These are phyloP conservation scores for Syngnathus floridae DNA, from an alignment of 2,113 vertebrate genomes.

Conservation along the genomic window DNA sequence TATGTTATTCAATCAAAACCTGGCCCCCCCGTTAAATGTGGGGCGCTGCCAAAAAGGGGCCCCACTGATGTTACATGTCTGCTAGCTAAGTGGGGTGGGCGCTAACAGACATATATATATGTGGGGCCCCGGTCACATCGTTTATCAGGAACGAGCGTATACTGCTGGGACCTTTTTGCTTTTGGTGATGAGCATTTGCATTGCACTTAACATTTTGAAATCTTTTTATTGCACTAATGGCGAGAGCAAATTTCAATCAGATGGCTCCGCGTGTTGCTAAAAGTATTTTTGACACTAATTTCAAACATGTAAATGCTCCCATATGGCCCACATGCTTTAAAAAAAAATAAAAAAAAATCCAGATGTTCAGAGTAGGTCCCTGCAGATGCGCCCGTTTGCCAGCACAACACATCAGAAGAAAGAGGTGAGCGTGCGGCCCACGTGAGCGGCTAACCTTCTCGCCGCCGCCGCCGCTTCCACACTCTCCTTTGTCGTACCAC, in stretches of 20 bases:
- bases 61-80: slow-evolving; percentile 79
- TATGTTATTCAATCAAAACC: slow-evolving; percentile 99
- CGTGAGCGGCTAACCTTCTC: slow-evolving; percentile 99
- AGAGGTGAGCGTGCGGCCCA: slow-evolving; percentile 83
- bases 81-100: slow-evolving; percentile 11
- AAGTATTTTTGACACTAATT: too few species aligned
- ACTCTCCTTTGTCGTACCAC: slow-evolving; percentile 99
- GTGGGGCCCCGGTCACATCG: slow-evolving; percentile 88
- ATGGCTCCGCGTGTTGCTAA: too few species aligned
- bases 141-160: slow-evolving; percentile 93
- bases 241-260: too few species aligned
- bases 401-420: slow-evolving; percentile 67
- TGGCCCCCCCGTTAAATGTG: slow-evolving; percentile 80
- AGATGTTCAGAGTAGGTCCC: slow-evolving; percentile 52
- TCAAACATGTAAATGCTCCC: too few species aligned
- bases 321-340: neutral
- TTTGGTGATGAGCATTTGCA: neutral
- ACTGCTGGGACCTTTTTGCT: slow-evolving; percentile 80
- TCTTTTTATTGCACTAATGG: too few species aligned
- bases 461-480: slow-evolving; percentile 99
- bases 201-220: too few species aligned
- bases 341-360: neutral
- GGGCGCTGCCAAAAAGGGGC: slow-evolving; percentile 75
- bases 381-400: slow-evolving; percentile 92
- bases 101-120: slow-evolving; percentile 79